Percentiles rank a stretch among this genome's conserved stretches.
Evolutionary conservation across 2,797 vertebrate genomes (phyloP).

Genomic region (Rallus crepitans): DNA sequence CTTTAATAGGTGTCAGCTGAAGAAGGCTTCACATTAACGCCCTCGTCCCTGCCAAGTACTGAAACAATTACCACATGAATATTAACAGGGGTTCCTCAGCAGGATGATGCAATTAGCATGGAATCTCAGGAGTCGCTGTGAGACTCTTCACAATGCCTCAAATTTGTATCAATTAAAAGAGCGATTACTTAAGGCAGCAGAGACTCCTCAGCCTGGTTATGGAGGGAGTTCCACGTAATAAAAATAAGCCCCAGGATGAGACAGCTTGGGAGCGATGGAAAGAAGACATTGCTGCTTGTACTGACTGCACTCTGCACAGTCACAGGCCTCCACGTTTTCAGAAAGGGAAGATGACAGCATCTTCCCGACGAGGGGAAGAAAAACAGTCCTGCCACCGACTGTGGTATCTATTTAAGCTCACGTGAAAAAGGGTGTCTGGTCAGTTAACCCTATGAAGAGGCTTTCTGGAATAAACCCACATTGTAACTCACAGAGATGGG

Average conservation of each 20-base stretch:
- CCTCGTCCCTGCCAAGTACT: not conserved
- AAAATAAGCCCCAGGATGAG: not conserved
- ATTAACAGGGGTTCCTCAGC: not conserved
- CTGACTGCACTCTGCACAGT: not conserved
- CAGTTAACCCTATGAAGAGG: not conserved
- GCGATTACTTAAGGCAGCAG: not conserved
- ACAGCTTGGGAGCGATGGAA: not conserved
- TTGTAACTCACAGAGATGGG: fast-evolving
- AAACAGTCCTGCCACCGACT: not conserved
- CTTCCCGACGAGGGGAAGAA: not conserved
- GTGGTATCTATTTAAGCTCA: not conserved
- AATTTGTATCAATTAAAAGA: not conserved
- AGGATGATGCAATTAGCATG: not conserved
- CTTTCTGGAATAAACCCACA: not conserved
- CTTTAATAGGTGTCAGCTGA: not conserved
- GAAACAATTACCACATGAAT: not conserved
- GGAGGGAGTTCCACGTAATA: fast-evolving
- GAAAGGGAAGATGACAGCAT: not conserved
- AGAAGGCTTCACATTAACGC: not conserved
- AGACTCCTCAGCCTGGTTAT: not conserved
- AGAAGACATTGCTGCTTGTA: not conserved
- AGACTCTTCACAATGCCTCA: not conserved
- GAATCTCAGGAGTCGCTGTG: not conserved
- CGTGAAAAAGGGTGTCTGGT: not conserved
- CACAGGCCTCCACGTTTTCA: not conserved